Evolutionary conservation across 92 coral and sea anemone genomes (phyloP).

Genomic region (Diadumene lineata): DNA sequence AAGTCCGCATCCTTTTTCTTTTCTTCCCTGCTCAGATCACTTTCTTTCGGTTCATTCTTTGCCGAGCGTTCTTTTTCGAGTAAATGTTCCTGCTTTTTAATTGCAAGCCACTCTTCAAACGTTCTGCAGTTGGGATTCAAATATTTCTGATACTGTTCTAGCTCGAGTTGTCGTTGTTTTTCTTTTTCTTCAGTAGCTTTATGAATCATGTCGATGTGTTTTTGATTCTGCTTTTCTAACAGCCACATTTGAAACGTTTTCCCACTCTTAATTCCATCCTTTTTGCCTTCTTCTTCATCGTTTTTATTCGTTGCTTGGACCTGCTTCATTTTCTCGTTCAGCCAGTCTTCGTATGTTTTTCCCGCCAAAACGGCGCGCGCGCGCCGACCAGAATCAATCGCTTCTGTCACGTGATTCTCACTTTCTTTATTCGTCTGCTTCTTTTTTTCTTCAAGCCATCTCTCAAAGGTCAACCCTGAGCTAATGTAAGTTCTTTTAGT

Average conservation of each 20-base stretch:
- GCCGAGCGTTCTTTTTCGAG: slow-evolving; percentile 63
- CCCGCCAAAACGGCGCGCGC: slow-evolving; percentile 63
- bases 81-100: slow-evolving; percentile 68
- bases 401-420: slow-evolving; percentile 38
- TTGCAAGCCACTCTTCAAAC: slow-evolving; percentile 93
- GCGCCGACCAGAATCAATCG: slow-evolving; percentile 33
- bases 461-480: slow-evolving; percentile 80
- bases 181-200: slow-evolving; percentile 71
- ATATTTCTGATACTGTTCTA: slow-evolving; percentile 52
- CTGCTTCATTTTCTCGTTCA: slow-evolving; percentile 67
- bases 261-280: slow-evolving; percentile 53
- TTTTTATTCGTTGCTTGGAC: slow-evolving; percentile 20
- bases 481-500: slow-evolving; percentile 58
- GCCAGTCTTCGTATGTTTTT: slow-evolving; percentile 74
- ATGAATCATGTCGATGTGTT: slow-evolving; percentile 68
- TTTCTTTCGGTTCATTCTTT: slow-evolving; percentile 61
- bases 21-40: slow-evolving; percentile 55
- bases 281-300: slow-evolving; percentile 21
- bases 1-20: slow-evolving; percentile 72
- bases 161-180: slow-evolving; percentile 49
- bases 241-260: slow-evolving; percentile 88
- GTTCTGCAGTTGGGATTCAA: slow-evolving; percentile 83
- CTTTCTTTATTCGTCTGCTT: slow-evolving; percentile 39
- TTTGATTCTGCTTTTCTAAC: slow-evolving; percentile 70
- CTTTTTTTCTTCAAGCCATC: slow-evolving; percentile 80